Evolutionary conservation across 2,113 vertebrate species (phyloP).

Genomic region (Australoheros scitulus): DNA sequence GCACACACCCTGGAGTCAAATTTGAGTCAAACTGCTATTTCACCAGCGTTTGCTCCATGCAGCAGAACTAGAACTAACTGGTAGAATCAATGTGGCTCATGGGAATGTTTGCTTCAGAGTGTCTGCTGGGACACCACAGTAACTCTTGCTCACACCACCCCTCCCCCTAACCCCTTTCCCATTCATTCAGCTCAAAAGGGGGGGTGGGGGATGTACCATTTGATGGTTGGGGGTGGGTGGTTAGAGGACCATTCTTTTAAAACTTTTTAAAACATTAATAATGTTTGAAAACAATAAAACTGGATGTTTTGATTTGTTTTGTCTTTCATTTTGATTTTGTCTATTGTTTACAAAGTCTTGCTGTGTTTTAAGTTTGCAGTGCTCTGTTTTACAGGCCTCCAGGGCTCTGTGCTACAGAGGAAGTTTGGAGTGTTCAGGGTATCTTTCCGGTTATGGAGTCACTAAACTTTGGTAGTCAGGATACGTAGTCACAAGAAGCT

Average conservation of each 20-base stretch:
- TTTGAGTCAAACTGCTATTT: not conserved
- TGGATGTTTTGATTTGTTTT: not conserved
- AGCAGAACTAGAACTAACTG: not conserved
- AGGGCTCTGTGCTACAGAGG: too few species aligned
- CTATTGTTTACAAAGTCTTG: not conserved
- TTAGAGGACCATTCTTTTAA: not conserved
- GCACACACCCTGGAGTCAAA: not conserved
- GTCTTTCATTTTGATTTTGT: accelerated
- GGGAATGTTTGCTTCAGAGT: conserved; percentile 52
- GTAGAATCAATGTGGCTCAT: not conserved
- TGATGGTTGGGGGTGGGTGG: not conserved
- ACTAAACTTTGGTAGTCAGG: too few species aligned
- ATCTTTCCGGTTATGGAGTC: too few species aligned
- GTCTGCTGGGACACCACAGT: conserved; percentile 24
- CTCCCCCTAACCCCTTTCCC: conserved; percentile 24
- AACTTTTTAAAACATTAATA: not conserved
- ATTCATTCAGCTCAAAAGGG: conserved; percentile 59
- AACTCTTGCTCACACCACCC: conserved; percentile 1
- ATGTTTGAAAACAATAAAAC: not conserved
- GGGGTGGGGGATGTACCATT: conserved; percentile 40
- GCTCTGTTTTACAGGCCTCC: not conserved
- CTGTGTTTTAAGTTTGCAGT: not conserved
- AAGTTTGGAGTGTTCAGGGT: too few species aligned
- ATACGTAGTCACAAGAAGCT: too few species aligned
- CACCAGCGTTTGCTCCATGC: too few species aligned